Base-by-base conservation (phyloP, 2,888 invertebrate species). In the Psylliodes chrysocephalus region DNA sequence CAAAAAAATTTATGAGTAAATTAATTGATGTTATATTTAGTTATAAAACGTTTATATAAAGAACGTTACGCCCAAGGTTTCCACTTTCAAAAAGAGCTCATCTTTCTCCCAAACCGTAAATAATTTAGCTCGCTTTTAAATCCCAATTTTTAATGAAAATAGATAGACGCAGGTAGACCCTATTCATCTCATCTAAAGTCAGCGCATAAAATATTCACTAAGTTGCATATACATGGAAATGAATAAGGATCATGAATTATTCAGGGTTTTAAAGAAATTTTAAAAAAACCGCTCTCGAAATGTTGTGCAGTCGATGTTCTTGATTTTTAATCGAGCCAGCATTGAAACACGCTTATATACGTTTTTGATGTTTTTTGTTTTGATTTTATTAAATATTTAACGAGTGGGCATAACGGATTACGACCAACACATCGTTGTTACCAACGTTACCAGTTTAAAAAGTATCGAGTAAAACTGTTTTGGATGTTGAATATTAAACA, bases 161-260 rank as follows among this genome's bases (percentile, higher is more conserved):
- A 33, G 33, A 33, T 33, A n/a, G 33, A 28, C 28, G 4, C 8
- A 8, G 4, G 8, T 28, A 6, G 4, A 28, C 8, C 8, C 4
- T 4, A 28, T 28, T 28, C 4, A 6, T 28, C 28, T 6, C 28
- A 6, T 28, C 33, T n/a, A 2, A 6, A 2, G 8, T n/a, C 10
- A 8, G 33, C 2, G 10, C 8, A 33, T 33, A n/a, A 6, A 14
- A 53, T 25, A 53, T 53, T 53, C 53, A 53, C 25, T 25, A 0
- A 53, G 19, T 22, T 40, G 53, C 53, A 53, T 53, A 53, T 53
- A 40, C 40, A 52, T 44, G 54, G 15, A 46, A 44, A 61, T 61
- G 57, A 57, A 53, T 52, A 44, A 52, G 19, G 8, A n/a, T 18
- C 8, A 19, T 57, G 56, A 56, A 63, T 63, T 56, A 63, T 63